Base-by-base conservation (phyloP, 2,888 invertebrate genomes). In the Tricholauxania praeusta region DNA sequence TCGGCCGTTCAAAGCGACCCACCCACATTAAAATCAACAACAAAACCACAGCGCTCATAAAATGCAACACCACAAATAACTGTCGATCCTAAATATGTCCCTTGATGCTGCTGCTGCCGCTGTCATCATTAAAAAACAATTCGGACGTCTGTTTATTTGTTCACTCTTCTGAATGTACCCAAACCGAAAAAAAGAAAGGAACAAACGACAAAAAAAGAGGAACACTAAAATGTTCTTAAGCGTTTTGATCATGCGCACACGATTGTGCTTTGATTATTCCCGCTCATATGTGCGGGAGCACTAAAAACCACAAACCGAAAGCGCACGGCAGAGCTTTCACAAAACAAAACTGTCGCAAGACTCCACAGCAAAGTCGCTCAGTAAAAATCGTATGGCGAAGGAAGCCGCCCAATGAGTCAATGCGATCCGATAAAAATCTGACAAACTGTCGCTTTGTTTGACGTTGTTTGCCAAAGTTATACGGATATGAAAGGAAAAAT, bases 341-440 rank as follows among this genome's bases (percentile, higher is more conserved):
- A 39, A 39, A 10, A 10, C 1, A 39, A 7, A 39, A 39, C 39
- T 39, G 39, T 39, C 39, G 39, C 39, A 10, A 7, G 39, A 39
- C 10, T 39, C 10, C 10, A 7, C 3, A 32, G 1, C 8, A 39
- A 39, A 39, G 39, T 39, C 39, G 39, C 39, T 39, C 39, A 39
- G 10, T 4, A 4, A 39, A 39, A 39, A 39, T 39, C 39, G 39
- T 10, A 39, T 39, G 10, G 39, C 10, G 39, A 6, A 39, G 39
- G 39, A 39, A 39, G 39, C 39, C 39, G 39, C 39, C 39, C 39
- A 39, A 39, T 39, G 39, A 39, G 39, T 39, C 84, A 83, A 80
- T 82, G 83, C 84, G 84, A 83, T 82, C 82, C 79, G 83, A 83
- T 84, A 82, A 84, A 80, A 84, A 83, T 83, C 83, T 83, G 83